Base-by-base conservation (phyloP, 2,797 vertebrate species). In the Dromococcyx pavoninus region DNA sequence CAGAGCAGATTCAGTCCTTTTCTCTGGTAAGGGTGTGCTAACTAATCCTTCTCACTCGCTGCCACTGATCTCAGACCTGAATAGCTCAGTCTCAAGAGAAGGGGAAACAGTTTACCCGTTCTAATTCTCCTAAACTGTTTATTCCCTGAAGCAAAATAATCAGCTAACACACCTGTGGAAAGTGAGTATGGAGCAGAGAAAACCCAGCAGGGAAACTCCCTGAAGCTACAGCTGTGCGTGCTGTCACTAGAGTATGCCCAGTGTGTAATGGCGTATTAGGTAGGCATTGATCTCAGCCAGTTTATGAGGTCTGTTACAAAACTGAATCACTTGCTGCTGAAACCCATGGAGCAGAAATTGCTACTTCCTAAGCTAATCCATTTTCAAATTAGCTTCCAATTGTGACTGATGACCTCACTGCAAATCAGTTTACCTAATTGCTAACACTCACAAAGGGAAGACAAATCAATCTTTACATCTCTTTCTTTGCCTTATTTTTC, bases 351-450 rank as follows among this genome's bases (percentile, higher is more conserved):
- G 96, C 92, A 98, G 96, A 97, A 98, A 97, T 97, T 96, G 94
- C 96, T 97, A 90, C 96, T 97, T 97, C 95, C 96, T 96, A 91
- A 95, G 8, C 79, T 95, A 97, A 98, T 97, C 96, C 93, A 95
- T 96, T 98, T 98, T 97, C 97, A 98, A 98, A 98, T 98, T 97
- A 97, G 84, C 85, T 95, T 97, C 97, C 97, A 95, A 78, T 98
- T 97, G 96, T 97, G 97, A 97, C 96, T 95, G 95, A 97, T 97
- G 97, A 97, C 93, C 96, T 98, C 95, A 94, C 91, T 94, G 96
- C 76, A 96, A 97, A 97, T 97, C 97, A 57, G 86, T 95, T 97
- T 97, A 95, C 91, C 94, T 96, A 91, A 96, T 86, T 95, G 92
- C 54, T 91, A 89, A 92, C 93, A 93, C 78, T 97, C 93, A 88